Percentiles rank a stretch among this genome's conserved stretches.
These are phyloP conservation scores for Scalopus aquaticus DNA, from an alignment of 2,113 vertebrate species.

Conservation along the genomic window DNA sequence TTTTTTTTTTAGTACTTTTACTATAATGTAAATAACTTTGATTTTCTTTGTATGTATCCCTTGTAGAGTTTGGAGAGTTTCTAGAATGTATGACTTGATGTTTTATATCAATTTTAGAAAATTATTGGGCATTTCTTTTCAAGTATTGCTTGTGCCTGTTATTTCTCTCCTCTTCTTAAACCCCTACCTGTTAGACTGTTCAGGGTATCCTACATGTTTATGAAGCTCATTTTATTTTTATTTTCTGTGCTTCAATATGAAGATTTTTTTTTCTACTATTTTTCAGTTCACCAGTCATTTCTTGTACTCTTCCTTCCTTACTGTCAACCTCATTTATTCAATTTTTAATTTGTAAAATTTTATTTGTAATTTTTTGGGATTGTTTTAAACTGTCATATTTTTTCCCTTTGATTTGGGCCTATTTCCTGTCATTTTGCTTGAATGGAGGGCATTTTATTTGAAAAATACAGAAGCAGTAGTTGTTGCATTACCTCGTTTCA, in stretches of 20 bases:
- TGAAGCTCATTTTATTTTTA: not conserved
- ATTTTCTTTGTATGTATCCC: not conserved
- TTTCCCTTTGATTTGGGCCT: not conserved
- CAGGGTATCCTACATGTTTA: not conserved
- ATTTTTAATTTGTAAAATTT: not conserved
- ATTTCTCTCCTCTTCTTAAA: not conserved
- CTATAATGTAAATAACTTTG: not conserved
- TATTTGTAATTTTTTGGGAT: not conserved
- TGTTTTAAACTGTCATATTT: not conserved
- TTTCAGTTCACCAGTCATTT: not conserved
- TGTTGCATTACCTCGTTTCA: not conserved
- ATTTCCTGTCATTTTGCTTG: not conserved
- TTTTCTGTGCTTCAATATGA: constrained; percentile 17
- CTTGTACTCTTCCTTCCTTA: not conserved
- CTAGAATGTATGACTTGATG: too few relatives aligned
- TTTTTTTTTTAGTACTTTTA: not conserved
- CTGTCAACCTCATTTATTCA: not conserved
- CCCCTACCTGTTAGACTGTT: not conserved
- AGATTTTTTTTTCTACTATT: not conserved
- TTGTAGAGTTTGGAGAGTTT: too few relatives aligned
- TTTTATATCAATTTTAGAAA: not conserved
- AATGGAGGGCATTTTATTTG: not conserved
- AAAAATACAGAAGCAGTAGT: not conserved
- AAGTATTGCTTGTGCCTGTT: not conserved
- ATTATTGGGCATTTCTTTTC: not conserved